Evolutionary conservation across 2,888 invertebrate genomes (phyloP), one percentile per base, ranked within the genome.

Genomic region (Iphiclides podalirius): DNA sequence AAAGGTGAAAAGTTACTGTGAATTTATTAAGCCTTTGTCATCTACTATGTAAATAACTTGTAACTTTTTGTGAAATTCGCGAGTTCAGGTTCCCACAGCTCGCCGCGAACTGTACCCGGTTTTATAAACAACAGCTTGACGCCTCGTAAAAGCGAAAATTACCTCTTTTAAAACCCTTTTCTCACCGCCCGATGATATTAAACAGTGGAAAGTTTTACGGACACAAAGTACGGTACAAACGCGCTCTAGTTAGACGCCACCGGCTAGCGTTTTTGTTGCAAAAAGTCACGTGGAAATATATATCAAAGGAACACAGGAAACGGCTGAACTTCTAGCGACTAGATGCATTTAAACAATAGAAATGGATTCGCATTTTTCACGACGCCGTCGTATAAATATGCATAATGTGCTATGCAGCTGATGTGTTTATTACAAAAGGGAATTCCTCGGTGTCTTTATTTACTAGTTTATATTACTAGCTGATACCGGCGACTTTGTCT

Each of bases 121-220:
- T 3, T n/a, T 28, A 8, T 9, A 9, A n/a, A 28, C 28, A 28
- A 28, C 6, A n/a, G 28, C 9, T 28, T 9, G 8, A 28, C 8
- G 28, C 28, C n/a, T 9, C n/a, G 28, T 2, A 28, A 23, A 13
- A 15, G 17, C 2, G 1, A 36, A 26, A 23, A 1, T 15, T 23
- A 26, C 15, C 2, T 9, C 13, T 16, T 35, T 11, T 9, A 13
- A 12, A 17, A 3, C 36, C 26, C 4, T 16, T 15, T 37, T 37
- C 20, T 11, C 4, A 15, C 6, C 15, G 15, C 16, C 3, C 13
- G 36, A 28, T 37, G 16, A 45, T 26, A 37, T 23, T 20, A 14
- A 7, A n/a, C n/a, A n/a, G n/a, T 33, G n/a, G 14, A 15, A 33
- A 46, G 33, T 12, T 46, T 46, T 15, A 8, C 46, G 39, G 38